Conservation (phyloP, 2,888 invertebrate species). For the Himalopsyche tibetana region DNA sequence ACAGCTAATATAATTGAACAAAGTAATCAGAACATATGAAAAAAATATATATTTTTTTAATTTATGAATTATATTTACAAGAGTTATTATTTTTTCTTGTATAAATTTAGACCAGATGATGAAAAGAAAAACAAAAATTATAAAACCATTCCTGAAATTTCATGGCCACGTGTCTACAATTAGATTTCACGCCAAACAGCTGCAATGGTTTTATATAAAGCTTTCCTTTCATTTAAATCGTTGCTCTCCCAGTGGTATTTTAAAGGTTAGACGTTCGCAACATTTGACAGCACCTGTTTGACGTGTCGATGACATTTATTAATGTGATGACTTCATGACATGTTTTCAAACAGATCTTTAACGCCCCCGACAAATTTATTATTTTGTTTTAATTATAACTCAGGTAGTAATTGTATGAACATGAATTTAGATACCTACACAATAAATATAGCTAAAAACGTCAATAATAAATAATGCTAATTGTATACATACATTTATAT, state of each 20-base stretch:
- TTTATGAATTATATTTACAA: too few species aligned
- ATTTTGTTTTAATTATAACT: not conserved
- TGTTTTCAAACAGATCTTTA: not conserved
- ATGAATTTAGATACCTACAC: too few species aligned
- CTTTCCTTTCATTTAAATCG: not conserved
- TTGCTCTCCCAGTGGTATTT: not conserved
- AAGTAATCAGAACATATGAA: too few species aligned
- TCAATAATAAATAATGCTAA: too few species aligned
- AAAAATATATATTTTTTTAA: too few species aligned
- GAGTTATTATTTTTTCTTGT: too few species aligned
- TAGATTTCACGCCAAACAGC: not conserved
- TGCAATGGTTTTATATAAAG: conserved; percentile 31
- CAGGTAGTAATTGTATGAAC: too few species aligned
- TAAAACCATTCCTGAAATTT: not conserved
- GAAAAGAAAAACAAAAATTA: not conserved
- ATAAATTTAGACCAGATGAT: not conserved
- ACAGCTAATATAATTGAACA: too few species aligned
- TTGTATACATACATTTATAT: too few species aligned
- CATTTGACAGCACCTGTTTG: conserved; percentile 36
- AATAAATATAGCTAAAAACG: too few species aligned
- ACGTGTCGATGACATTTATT: conserved; percentile 32
- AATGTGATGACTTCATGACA: conserved; percentile 22
- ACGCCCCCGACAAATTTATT: too few species aligned
- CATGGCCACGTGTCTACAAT: conserved; percentile 9
- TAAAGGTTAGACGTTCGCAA: not conserved